Base-by-base conservation (phyloP, 2,113 vertebrate species). In the Hippocampus comes region DNA sequence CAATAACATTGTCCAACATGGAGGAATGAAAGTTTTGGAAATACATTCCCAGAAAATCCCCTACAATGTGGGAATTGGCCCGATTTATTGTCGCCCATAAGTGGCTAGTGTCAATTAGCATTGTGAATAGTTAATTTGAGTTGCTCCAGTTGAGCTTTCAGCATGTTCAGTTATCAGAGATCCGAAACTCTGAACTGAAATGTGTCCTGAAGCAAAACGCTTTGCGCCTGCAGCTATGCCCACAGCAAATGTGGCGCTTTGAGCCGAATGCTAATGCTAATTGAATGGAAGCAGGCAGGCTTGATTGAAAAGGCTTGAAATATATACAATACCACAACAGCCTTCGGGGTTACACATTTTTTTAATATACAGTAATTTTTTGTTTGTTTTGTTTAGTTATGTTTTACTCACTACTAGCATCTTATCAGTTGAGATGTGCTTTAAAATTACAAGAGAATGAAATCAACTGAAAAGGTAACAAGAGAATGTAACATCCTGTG, bases 211-310 rank as follows among this genome's bases (percentile, higher is more conserved):
- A 68, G 51, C 49, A n/a, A 41, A 56, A 53, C 30, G 23, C 43
- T 66, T 55, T 14, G 9, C 4, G 48, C 60, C 66, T 8, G 41
- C 34, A 68, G 34, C n/a, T 23, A 55, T 15, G 67, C 67, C 49
- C 30, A 9, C 48, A 68, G 67, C 34, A 14, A 56, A 61, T 61
- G 48, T 20, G 15, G 6, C 34, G 30, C 49, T 68, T 56, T n/a
- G 30, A 68, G 51, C 9, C 30, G n/a, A 68, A 68, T 68, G 48
- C 66, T 53, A 68, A 68, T 20, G 42, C 64, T 66, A 27, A 66
- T 23, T 8, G 18, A 34, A n/a, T 41, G 61, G 34, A 42, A 21
- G 34, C 3, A 38, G 38, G 15, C 27, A 61, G 15, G 8, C 59
- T 61, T 1, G 6, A n/a, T 21, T 41, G 2, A n/a, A 41, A 41